phyloP scores from a whole-genome alignment of 2,797 vertebrate genomes.

The Molossus alvarezi region DNA sequence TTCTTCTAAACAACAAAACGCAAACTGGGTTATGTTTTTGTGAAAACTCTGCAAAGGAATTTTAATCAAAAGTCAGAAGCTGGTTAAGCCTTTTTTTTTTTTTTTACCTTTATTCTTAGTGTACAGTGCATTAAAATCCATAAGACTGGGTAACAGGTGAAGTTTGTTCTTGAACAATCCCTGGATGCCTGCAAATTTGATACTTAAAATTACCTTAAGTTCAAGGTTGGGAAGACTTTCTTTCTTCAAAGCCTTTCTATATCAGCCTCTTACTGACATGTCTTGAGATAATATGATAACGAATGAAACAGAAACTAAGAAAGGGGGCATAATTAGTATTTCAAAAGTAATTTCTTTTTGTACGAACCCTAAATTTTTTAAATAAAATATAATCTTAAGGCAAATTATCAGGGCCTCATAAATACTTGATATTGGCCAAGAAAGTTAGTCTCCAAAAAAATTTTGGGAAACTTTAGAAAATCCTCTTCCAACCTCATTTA shows the following conservation, averaged over 20 bases:
- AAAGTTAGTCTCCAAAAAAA: not conserved
- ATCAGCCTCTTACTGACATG: not conserved
- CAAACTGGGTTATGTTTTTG: constrained; percentile 35
- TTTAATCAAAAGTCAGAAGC: constrained; percentile 61
- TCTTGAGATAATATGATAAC: not conserved
- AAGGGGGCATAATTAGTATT: not conserved
- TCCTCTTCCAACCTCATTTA: not conserved
- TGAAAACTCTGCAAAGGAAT: constrained; percentile 24
- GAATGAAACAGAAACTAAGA: constrained; percentile 5
- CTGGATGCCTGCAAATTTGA: constrained; percentile 17
- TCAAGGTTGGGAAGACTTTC: constrained; percentile 33
- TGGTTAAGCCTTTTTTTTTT: not conserved
- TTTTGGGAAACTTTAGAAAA: constrained; percentile 16
- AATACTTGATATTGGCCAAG: constrained; percentile 12
- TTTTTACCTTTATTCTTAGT: constrained; percentile 3
- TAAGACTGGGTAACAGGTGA: constrained; percentile 19
- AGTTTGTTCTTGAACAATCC: constrained; percentile 59
- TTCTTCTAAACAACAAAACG: not conserved
- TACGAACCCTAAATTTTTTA: not conserved
- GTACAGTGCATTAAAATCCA: constrained; percentile 41
- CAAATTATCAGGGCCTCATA: not conserved
- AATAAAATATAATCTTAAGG: constrained; percentile 43
- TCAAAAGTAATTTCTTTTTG: constrained; percentile 55
- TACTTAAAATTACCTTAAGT: constrained; percentile 31
- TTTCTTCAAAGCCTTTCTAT: constrained; percentile 46